Base-by-base conservation (phyloP, 2,113 vertebrate genomes). In the Toxotes chatareus region DNA sequence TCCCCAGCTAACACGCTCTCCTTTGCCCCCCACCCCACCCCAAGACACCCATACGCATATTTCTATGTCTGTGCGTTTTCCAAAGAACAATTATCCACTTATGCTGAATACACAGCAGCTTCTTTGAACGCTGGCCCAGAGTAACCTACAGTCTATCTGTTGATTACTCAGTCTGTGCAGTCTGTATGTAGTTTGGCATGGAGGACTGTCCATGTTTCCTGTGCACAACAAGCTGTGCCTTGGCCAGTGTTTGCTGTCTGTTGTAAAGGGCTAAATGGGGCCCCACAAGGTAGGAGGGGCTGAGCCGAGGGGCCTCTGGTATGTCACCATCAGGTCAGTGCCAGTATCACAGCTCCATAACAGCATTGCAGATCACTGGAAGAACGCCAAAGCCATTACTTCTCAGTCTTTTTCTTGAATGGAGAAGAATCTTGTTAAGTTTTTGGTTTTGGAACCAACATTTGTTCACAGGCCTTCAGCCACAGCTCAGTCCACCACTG, bases 271-370 rank as follows among this genome's bases (percentile, higher is more conserved):
- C 89, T 89, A 71, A 74, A 80, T 57, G 77, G 91, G 90, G 90
- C 92, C 91, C 83, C 72, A 1, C 55, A 27, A 80, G 76, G 86
- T 84, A 64, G 90, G 87, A 89, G 90, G 88, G 82, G 88, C 84
- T 77, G 66, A 82, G 76, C 73, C 1, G 57, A 86, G 90, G 89
- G 91, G 89, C 89, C 91, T 92, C 84, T 85, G 84, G 84, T 87
- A 89, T 92, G 88, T 93, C 86, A 89, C 86, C 87, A 88, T 90
- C 90, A 88, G 92, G 88, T 90, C 86, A 92, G 82, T 84, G 80
- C 86, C 88, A 90, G 92, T 85, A 81, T 88, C 79, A 82, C 75
- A 66, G 79, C 79, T 73, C 80, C 73, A 75, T 79, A 88, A 88
- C 65, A 71, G 80, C 63, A 32, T 21, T 81, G 42, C 61, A 79